Conservation (phyloP, 2,888 invertebrate genomes). For the Eremobia ochroleuca region DNA sequence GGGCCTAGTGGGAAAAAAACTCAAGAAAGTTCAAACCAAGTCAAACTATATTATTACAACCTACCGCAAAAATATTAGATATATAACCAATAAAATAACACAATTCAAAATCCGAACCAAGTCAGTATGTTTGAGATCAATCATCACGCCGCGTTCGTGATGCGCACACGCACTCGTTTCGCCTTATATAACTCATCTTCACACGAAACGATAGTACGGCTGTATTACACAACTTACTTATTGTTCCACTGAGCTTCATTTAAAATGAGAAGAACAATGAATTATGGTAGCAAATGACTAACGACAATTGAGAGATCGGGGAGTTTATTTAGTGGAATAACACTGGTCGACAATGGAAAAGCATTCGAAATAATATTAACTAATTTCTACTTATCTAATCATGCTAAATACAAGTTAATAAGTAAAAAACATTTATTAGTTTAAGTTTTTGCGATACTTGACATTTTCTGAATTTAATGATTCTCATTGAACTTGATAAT, state of each 20-base stretch:
- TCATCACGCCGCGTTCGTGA: slow-evolving; percentile 44
- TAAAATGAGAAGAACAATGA: slow-evolving; percentile 4
- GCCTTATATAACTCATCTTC: slow-evolving; percentile 62
- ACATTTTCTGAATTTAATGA: too few relatives aligned
- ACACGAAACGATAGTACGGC: slow-evolving; percentile 55
- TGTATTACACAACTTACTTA: slow-evolving; percentile 41
- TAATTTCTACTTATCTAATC: too few relatives aligned
- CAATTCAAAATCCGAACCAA: slow-evolving; percentile 41
- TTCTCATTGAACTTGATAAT: too few relatives aligned
- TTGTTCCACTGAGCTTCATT: slow-evolving; percentile 52
- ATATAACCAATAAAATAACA: slow-evolving; percentile 15
- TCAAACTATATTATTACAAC: background rate
- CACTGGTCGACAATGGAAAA: too few relatives aligned
- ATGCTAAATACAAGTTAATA: too few relatives aligned
- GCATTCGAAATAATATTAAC: too few relatives aligned
- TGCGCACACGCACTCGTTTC: slow-evolving; percentile 43
- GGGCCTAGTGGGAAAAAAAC: too few relatives aligned
- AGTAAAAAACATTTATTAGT: too few relatives aligned
- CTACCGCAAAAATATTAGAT: background rate
- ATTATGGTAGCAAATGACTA: slow-evolving; percentile 7
- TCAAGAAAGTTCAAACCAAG: background rate
- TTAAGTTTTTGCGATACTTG: too few relatives aligned
- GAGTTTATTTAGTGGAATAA: background rate
- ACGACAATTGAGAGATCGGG: background rate
- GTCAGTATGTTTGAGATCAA: slow-evolving; percentile 50